These are phyloP conservation scores for Parnassius glacialis DNA, from an alignment of 2,888 invertebrate genomes.

Conservation along the genomic window DNA sequence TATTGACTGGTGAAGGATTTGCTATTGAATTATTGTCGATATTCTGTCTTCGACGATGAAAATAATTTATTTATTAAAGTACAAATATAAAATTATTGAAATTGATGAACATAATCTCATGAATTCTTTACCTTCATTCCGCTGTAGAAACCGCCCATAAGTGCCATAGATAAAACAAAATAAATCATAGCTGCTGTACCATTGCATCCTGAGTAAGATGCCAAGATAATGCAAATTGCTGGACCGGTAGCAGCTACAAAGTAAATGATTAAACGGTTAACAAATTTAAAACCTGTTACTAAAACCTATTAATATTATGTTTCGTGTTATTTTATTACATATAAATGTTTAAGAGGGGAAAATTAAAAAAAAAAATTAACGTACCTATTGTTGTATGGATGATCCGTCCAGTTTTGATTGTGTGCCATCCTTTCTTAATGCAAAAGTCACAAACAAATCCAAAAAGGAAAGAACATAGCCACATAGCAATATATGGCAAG, in stretches of 20 bases:
- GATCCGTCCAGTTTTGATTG: constrained; percentile 82
- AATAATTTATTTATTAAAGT: no score
- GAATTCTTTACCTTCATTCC: constrained; percentile 79
- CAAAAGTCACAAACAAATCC: constrained; percentile 87
- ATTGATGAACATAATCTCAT: no score
- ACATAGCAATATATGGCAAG: constrained; percentile 85
- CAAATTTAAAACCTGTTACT: no score
- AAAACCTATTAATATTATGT: no score
- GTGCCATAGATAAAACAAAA: constrained; percentile 83
- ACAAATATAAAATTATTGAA: no score
- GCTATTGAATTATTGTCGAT: no score
- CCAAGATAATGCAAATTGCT: constrained; percentile 82
- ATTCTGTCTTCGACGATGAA: no score
- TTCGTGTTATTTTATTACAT: no score
- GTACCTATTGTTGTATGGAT: constrained; percentile 85
- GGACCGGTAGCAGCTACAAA: constrained; percentile 83
- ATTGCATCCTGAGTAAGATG: constrained; percentile 83
- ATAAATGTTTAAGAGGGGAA: no score
- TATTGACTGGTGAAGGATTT: no score
- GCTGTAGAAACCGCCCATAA: constrained; percentile 87
- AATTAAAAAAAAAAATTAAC: not conserved
- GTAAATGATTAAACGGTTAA: not conserved
- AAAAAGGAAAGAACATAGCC: constrained; percentile 83
- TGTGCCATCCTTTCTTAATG: constrained; percentile 81
- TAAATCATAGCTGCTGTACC: constrained; percentile 77